Conservation (phyloP, 2,113 vertebrate genomes). For the Illadopsis cleaveri region DNA sequence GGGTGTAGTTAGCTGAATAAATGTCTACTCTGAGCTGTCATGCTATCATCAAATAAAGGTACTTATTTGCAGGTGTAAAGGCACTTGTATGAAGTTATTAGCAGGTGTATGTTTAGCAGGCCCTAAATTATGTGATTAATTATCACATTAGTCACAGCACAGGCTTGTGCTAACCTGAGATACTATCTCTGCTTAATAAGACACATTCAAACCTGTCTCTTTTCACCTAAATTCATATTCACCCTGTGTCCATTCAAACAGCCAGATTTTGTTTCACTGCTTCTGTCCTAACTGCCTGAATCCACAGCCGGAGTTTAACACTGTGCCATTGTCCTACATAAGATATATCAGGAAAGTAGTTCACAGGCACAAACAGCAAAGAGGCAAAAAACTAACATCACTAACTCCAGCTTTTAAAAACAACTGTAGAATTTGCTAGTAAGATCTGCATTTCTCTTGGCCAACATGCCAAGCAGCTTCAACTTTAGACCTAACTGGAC, state of each 20-base stretch:
- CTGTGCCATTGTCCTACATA: not conserved
- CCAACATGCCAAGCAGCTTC: not conserved
- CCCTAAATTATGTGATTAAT: accelerated
- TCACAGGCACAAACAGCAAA: not conserved
- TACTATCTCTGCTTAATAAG: not conserved
- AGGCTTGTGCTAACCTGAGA: not conserved
- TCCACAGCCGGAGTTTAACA: not conserved
- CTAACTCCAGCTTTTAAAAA: not conserved
- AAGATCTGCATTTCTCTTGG: not conserved
- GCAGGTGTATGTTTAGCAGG: not conserved
- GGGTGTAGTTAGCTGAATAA: not conserved
- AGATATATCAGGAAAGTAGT: not conserved
- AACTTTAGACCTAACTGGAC: not conserved
- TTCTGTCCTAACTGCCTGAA: not conserved
- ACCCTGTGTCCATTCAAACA: not conserved
- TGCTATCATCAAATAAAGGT: not conserved
- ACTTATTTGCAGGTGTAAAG: not conserved
- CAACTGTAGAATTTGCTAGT: not conserved
- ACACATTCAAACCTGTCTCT: not conserved
- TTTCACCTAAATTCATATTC: not conserved
- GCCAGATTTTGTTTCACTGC: not conserved
- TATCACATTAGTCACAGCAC: not conserved
- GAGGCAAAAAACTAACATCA: not conserved
- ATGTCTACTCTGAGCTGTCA: not conserved
- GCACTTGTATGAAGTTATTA: not conserved